These are phyloP conservation scores for Pocillopora damicornis DNA, from an alignment of 64 coral and sea anemone genomes.

Conservation along the genomic window DNA sequence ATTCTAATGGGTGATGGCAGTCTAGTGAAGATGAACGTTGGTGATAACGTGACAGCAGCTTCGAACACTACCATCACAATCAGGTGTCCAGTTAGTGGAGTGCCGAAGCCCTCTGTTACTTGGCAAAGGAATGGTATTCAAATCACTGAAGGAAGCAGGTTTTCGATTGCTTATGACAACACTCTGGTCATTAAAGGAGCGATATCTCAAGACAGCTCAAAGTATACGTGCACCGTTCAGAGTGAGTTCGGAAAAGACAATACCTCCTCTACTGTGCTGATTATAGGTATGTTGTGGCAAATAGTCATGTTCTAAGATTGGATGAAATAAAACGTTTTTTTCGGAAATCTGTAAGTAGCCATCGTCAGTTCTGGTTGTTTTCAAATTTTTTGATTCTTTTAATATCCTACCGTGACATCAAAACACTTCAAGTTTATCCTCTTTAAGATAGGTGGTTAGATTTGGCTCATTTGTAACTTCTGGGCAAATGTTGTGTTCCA, in stretches of 20 bases:
- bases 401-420: too few relatives aligned
- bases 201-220: slow-evolving; percentile 20
- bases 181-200: slow-evolving; percentile 11
- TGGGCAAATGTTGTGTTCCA: not conserved
- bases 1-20: slow-evolving; percentile 44
- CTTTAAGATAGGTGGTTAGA: not conserved
- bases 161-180: slow-evolving; percentile 14
- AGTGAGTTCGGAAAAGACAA: slow-evolving; percentile 52
- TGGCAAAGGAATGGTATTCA: slow-evolving; percentile 26
- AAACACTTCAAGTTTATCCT: too few relatives aligned
- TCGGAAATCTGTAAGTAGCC: too few relatives aligned
- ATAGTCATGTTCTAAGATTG: not conserved
- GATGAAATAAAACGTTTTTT: too few relatives aligned
- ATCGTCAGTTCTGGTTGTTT: too few relatives aligned
- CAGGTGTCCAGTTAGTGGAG: slow-evolving; percentile 41
- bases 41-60: slow-evolving; percentile 38
- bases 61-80: slow-evolving; percentile 60
- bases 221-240: slow-evolving; percentile 53
- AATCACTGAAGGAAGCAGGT: not conserved
- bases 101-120: slow-evolving; percentile 45
- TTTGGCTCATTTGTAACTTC: not conserved
- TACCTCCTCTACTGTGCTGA: slow-evolving; percentile 32
- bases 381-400: too few relatives aligned
- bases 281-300: slow-evolving; percentile 57
- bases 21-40: slow-evolving; percentile 46